phyloP scores from a whole-genome alignment of 1,140 invertebrate genomes.

The Diorhabda carinulata region DNA sequence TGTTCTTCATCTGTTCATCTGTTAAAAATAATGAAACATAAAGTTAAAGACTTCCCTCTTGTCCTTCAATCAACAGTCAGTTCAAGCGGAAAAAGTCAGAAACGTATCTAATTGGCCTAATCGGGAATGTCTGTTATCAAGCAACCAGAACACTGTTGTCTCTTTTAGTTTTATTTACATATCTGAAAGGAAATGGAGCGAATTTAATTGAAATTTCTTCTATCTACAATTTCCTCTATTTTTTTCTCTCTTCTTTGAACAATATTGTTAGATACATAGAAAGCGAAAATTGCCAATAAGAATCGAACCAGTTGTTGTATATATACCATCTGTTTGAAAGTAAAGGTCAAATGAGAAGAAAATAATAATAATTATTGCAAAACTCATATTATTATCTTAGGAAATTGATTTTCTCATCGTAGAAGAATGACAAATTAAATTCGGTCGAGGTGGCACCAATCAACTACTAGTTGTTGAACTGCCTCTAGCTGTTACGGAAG shows the following conservation, averaged over 20 bases:
- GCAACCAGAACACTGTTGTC: neutral
- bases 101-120: neutral
- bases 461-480: too few relatives aligned
- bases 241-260: neutral
- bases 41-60: slow-evolving; percentile 3
- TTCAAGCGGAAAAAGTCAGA: slow-evolving; percentile 4
- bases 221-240: neutral
- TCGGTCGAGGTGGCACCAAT: too few relatives aligned
- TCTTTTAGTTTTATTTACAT: neutral
- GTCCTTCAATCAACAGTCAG: neutral
- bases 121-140: neutral
- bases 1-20: neutral
- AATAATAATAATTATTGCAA: too few relatives aligned
- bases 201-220: neutral
- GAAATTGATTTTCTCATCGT: too few relatives aligned
- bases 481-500: too few relatives aligned
- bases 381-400: too few relatives aligned
- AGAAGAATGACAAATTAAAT: too few relatives aligned
- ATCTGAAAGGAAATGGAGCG: slow-evolving; percentile 7
- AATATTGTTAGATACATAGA: neutral
- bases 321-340: too few relatives aligned
- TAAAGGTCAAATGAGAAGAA: too few relatives aligned
- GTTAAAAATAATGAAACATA: neutral
- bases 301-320: too few relatives aligned
- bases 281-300: neutral